Percentiles rank a stretch among this genome's conserved stretches.
Evolutionary conservation across 2,888 invertebrate species (phyloP).

Genomic region (Tetramorium bicarinatum): DNA sequence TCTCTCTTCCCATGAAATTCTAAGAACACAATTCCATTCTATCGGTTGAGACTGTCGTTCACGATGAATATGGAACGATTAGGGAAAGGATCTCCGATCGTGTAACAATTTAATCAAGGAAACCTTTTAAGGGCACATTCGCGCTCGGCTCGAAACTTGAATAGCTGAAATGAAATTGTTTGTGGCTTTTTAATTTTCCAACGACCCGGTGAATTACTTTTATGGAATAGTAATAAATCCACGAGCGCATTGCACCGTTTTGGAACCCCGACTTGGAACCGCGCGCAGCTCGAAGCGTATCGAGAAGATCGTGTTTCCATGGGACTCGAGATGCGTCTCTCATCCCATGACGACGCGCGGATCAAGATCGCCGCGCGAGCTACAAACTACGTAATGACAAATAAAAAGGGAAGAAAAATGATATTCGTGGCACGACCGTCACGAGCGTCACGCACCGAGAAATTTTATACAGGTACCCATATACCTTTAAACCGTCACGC

Average conservation of each 20-base stretch:
- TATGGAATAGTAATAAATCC: background rate
- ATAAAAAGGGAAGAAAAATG: conserved; percentile 28
- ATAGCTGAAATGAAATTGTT: background rate
- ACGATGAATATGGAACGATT: background rate
- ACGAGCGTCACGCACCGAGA: background rate
- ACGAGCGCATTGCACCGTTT: conserved; percentile 66
- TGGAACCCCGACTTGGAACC: conserved; percentile 66
- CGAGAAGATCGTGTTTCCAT: conserved; percentile 80
- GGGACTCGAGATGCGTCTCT: conserved; percentile 75
- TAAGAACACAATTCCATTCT: background rate
- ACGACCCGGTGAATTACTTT: background rate
- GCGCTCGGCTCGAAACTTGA: background rate
- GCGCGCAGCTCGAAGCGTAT: conserved; percentile 70
- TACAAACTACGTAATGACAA: conserved; percentile 41
- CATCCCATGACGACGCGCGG: conserved; percentile 72
- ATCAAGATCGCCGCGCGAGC: background rate
- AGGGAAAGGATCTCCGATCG: background rate
- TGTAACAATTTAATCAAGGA: background rate
- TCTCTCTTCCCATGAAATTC: conserved; percentile 8
- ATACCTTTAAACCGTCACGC: conserved; percentile 43
- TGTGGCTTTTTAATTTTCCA: background rate
- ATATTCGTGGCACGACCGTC: conserved; percentile 43
- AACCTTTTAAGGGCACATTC: background rate
- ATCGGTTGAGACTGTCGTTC: background rate
- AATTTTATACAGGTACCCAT: conserved; percentile 70